These are phyloP conservation scores for Lissocephala sabroskyi DNA, from an alignment of 2,888 invertebrate genomes.

Conservation along the genomic window DNA sequence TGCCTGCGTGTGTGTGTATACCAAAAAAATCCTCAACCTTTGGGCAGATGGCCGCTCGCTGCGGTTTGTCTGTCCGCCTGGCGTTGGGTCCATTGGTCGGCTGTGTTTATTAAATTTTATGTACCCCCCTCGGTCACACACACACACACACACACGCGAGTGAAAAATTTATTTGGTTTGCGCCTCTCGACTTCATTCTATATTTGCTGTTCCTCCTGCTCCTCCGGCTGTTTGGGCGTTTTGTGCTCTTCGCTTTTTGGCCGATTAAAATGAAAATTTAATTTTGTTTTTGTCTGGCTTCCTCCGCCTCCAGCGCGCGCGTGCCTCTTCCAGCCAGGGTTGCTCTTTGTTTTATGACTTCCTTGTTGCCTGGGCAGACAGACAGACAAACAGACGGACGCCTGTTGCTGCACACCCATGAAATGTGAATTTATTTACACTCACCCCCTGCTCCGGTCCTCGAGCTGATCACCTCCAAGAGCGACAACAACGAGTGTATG, in stretches of 20 bases:
- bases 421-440: conserved; percentile 55
- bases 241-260: conserved; percentile 45
- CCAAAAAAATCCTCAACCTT: conserved; percentile 40
- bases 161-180: conserved; percentile 43
- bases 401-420: conserved; percentile 40
- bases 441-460: neutral
- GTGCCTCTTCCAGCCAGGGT: neutral
- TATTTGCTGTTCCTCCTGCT: neutral
- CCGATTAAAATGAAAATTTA: conserved; percentile 62
- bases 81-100: conserved; percentile 17
- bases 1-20: conserved; percentile 31
- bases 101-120: conserved; percentile 51
- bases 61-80: conserved; percentile 12
- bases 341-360: conserved; percentile 51
- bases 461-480: no score
- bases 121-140: no score
- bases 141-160: conserved; percentile 9
- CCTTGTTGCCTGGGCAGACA: conserved; percentile 41
- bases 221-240: conserved; percentile 1
- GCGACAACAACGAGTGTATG: conserved; percentile 13
- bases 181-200: conserved; percentile 2
- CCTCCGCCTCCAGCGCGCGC: conserved; percentile 18
- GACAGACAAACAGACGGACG: no score
- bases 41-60: conserved; percentile 18
- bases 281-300: conserved; percentile 38